Base-by-base conservation (phyloP, 2,113 vertebrate species). In the Plestiodon gilberti region DNA sequence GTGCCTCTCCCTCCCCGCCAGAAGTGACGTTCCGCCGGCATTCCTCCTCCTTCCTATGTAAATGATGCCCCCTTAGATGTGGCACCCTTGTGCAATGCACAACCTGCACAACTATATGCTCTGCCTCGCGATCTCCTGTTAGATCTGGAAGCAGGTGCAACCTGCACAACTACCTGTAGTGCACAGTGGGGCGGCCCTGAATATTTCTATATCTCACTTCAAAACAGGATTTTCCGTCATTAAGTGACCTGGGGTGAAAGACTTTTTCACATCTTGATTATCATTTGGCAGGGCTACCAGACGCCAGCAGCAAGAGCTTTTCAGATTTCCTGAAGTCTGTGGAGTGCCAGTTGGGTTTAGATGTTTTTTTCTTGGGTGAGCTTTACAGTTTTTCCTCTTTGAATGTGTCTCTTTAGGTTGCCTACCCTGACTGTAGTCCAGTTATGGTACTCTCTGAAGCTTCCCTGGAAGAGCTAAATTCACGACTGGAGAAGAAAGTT, bases 401-500 rank as follows among this genome's bases (percentile, higher is more conserved):
- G 3, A 71, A 6, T 81, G 22, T 89, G 40, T 87, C 81, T 78
- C 3, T 75, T 0, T 84, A 98, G 97, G 96, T 99, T 94, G 98
- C 96, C 10, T 99, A 99, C 89, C 92, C 97, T 0, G 99, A 99
- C 82, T 86, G 88, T 23, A 97, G 95, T 28, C 97, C 98, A 0
- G 10, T 98, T 83, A 94, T 98, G 96, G 87, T 99, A 38, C 91
- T 99, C 88, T 98, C 98, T 0, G 97, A 98, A 90, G 96, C 98
- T n/a, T 99, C 99, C 0, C 65, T 99, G 79, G 92, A 94, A 0
- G 97, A 99, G 87, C 93, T 99, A 71, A 99, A 97, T 92, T 93
- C 90, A 86, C 97, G 91, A 55, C 22, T 99, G 67, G 96, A 97
- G 87, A 96, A 96, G 70, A 98, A 96, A 59, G 95, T 97, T 35